Base-by-base conservation (phyloP, 2,797 vertebrate genomes). In the Mus caroli region DNA sequence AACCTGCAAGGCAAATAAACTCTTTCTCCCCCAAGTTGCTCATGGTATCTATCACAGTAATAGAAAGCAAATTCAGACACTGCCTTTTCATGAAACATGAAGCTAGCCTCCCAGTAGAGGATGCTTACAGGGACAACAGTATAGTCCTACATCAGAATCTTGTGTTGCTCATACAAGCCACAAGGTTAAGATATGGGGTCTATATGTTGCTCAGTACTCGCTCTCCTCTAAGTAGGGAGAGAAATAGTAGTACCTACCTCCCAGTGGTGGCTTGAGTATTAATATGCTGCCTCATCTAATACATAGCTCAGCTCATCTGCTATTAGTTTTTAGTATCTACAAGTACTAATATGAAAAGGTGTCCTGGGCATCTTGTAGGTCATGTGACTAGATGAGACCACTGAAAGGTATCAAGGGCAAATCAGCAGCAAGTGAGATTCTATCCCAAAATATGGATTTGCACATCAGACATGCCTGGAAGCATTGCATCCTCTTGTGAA, bases 71-170 rank as follows among this genome's bases (percentile, higher is more conserved):
- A 85, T 31, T n/a, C 3, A 10, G 22, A 92, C 82, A 69, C 40
- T 82, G 5, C 52, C 37, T 13, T 94, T 95, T 60, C 46, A 31
- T 92, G 90, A 94, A 90, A 82, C 28, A 56, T 60, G 26, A 34
- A 86, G 17, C 19, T 84, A 15, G 26, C 28, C 56, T 52, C 34
- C 62, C 37, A 56, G 7, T 52, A 60, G 56, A 76, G 40, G 78
- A 75, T 1, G 2, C 60, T 91, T 86, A 82, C 67, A 78, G 64
- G 52, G 58, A 69, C 20, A 6, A 54, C 46, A 40, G 34, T 14
- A 26, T 6, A 64, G 75, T 83, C 34, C 13, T 22, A 58, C 0
- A 52, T 50, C 46, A 90, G 84, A 90, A 84, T 77, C 64, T 5
- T 71, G n/a, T 1, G 22, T 4, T 14, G 6, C 10, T 54, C 17